Evolutionary conservation across 2,888 invertebrate species (phyloP).

Genomic region (Drosophila hamatofila): DNA sequence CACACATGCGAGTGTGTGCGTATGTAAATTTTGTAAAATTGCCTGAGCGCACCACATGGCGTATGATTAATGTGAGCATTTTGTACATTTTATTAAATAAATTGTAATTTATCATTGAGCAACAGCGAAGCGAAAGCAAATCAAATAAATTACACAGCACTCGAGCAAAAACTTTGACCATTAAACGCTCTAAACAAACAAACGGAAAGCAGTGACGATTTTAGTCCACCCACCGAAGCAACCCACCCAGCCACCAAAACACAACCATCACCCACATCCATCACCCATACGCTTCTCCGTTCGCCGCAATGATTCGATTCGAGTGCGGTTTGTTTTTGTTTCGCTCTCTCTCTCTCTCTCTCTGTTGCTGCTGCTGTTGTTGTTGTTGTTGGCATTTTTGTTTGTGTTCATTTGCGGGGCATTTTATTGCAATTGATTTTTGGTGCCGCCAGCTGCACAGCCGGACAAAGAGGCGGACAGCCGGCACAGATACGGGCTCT

Average conservation of each 20-base stretch:
- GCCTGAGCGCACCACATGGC: constrained; percentile 66
- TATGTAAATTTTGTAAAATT: constrained; percentile 32
- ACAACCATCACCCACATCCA: neutral
- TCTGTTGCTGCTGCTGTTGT: constrained; percentile 7
- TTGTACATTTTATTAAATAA: constrained; percentile 71
- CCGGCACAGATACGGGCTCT: constrained; percentile 14
- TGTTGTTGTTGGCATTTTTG: constrained; percentile 38
- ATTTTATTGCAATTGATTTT: constrained; percentile 81
- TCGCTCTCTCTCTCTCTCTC: neutral
- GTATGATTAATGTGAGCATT: constrained; percentile 71
- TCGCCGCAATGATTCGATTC: constrained; percentile 12
- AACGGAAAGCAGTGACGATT: constrained; percentile 56
- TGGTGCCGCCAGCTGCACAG: constrained; percentile 75
- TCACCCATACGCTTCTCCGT: neutral
- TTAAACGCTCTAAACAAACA: constrained; percentile 70
- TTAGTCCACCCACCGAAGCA: neutral
- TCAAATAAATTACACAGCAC: constrained; percentile 69
- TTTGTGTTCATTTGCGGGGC: constrained; percentile 52
- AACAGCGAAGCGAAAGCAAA: constrained; percentile 49
- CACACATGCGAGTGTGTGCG: neutral
- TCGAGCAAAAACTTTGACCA: constrained; percentile 61
- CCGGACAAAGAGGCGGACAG: constrained; percentile 25
- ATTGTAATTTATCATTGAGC: constrained; percentile 71
- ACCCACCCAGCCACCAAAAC: neutral
- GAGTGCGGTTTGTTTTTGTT: constrained; percentile 2